These are phyloP conservation scores for Adoxophyes honmai DNA, from an alignment of 1,140 invertebrate species.

Conservation along the genomic window DNA sequence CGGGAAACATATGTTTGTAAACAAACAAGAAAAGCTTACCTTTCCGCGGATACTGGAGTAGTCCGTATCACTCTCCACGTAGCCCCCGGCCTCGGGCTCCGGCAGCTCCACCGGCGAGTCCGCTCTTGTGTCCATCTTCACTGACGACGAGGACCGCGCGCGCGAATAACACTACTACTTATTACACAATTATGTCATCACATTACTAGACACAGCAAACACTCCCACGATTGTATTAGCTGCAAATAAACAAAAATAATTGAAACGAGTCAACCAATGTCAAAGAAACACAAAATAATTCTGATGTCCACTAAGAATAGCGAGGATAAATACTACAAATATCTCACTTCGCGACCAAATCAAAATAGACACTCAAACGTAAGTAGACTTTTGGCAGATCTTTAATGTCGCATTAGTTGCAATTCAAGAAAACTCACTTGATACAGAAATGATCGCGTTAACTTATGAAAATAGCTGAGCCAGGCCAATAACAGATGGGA, in stretches of 20 bases:
- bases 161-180: constrained; percentile 18
- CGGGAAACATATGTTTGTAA: constrained; percentile 32
- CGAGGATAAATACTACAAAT: constrained; percentile 2
- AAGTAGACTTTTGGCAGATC: background rate
- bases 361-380: constrained; percentile 4
- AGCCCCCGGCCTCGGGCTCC: constrained; percentile 39
- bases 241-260: background rate
- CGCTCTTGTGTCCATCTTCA: constrained; percentile 48
- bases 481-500: constrained; percentile 58
- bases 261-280: background rate
- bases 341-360: background rate
- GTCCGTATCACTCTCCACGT: constrained; percentile 53
- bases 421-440: constrained; percentile 17
- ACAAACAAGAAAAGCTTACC: constrained; percentile 36
- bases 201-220: constrained; percentile 15
- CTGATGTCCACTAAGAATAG: background rate
- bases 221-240: constrained; percentile 7
- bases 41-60: constrained; percentile 76
- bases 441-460: constrained; percentile 9
- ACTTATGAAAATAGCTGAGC: constrained; percentile 50
- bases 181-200: constrained; percentile 63
- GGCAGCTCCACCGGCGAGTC: constrained; percentile 51
- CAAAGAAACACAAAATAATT: constrained; percentile 2
- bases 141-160: background rate
- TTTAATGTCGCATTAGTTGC: background rate